Conservation (phyloP, 2,888 invertebrate species). For the Hypomecis punctinalis region DNA sequence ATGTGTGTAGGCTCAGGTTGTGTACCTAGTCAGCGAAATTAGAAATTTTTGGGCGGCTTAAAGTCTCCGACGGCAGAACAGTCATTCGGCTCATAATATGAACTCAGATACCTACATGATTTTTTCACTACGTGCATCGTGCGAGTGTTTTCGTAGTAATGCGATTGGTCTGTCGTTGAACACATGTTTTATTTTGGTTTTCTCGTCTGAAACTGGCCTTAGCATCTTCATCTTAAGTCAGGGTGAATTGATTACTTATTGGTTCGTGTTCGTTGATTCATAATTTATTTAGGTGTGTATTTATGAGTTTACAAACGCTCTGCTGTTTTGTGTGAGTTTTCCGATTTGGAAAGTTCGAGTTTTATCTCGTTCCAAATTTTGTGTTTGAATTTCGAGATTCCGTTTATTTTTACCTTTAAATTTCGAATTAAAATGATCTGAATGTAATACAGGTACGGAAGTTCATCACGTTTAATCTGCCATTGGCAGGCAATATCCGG, state of each 20-base stretch:
- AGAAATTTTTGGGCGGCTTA: no score
- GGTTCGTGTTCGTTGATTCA: constrained; percentile 19
- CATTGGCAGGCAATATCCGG: constrained; percentile 25
- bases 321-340: constrained; percentile 1
- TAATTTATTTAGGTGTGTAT: constrained; percentile 19
- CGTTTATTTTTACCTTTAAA: constrained; percentile 1
- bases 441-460: neutral
- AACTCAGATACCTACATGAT: no score
- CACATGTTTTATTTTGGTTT: no score
- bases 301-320: constrained; percentile 1
- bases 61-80: no score
- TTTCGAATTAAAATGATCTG: neutral
- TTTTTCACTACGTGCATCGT: no score
- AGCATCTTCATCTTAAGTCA: constrained; percentile 5
- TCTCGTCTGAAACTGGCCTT: no score
- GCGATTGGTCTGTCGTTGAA: no score
- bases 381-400: no score
- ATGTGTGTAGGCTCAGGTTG: no score
- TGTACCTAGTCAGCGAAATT: no score
- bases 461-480: constrained; percentile 30
- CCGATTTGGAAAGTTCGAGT: constrained; percentile 2
- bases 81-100: no score
- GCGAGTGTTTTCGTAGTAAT: no score
- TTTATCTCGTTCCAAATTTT: neutral
- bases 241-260: constrained; percentile 21